Conservation (phyloP, 2,888 invertebrate species). For the Phasia obesa region DNA sequence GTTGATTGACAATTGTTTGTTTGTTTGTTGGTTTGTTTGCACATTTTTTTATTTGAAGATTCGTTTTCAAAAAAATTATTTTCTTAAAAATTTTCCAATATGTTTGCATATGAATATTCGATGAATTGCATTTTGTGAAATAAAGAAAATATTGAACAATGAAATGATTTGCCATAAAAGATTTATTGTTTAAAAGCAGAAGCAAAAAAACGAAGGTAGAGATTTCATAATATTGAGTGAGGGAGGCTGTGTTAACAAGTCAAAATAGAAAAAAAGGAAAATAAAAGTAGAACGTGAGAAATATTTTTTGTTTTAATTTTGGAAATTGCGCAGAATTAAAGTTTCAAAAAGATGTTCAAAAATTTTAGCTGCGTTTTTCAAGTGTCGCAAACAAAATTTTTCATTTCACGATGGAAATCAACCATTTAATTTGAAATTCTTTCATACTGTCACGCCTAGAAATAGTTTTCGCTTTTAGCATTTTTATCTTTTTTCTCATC, state of each 20-base stretch:
- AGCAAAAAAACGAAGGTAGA: neutral
- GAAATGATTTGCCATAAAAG: constrained; percentile 31
- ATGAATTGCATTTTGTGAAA: constrained; percentile 27
- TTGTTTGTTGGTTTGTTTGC: too few species aligned
- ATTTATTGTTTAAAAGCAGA: neutral
- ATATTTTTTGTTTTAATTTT: neutral
- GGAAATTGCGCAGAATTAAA: constrained; percentile 61
- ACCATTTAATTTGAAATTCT: too few species aligned
- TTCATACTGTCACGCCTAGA: too few species aligned
- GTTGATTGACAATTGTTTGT: constrained; percentile 68
- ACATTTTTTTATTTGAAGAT: constrained; percentile 33
- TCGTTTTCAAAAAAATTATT: constrained; percentile 4
- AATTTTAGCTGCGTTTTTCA: neutral
- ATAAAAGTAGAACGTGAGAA: constrained; percentile 63
- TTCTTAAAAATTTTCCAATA: constrained; percentile 14
- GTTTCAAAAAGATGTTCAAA: neutral
- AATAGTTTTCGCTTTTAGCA: too few species aligned
- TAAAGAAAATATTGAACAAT: constrained; percentile 12
- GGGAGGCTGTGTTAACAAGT: constrained; percentile 63
- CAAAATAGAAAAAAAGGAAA: constrained; percentile 15
- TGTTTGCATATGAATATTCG: constrained; percentile 60
- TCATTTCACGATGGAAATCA: neutral
- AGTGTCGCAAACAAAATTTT: neutral
- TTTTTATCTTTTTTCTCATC: too few species aligned
- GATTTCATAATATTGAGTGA: constrained; percentile 4